Conservation (phyloP, 2,888 invertebrate species). For the Calameuta filiformis region DNA sequence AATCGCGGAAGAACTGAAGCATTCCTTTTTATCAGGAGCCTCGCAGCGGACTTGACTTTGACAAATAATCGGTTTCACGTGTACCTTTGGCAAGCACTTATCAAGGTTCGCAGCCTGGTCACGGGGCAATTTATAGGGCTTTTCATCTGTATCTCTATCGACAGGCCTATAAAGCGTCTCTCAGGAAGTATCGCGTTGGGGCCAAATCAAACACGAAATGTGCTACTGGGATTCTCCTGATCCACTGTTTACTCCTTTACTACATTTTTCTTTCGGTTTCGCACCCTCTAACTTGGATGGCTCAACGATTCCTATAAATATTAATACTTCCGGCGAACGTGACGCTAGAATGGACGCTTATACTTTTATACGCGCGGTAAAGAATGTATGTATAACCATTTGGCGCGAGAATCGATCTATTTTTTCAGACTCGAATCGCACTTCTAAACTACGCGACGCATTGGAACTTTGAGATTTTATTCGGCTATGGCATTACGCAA, state of each 20-base stretch:
- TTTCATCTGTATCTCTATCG: conserved; percentile 8
- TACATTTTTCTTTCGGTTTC: neutral
- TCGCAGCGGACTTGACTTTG: conserved; percentile 8
- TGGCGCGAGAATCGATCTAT: no score
- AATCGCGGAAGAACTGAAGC: no score
- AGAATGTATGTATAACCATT: neutral
- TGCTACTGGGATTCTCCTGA: neutral
- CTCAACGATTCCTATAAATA: neutral
- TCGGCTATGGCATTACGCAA: no score
- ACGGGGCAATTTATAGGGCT: conserved; percentile 11
- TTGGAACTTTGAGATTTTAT: no score
- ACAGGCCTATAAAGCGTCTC: conserved; percentile 12
- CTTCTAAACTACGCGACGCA: no score
- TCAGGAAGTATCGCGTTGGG: neutral
- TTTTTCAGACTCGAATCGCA: no score
- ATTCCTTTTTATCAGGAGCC: neutral
- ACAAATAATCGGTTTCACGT: conserved; percentile 10
- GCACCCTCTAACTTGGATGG: neutral
- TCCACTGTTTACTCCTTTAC: neutral
- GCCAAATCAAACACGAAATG: neutral
- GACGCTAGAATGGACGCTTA: neutral
- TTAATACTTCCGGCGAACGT: neutral
- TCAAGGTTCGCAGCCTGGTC: conserved; percentile 7
- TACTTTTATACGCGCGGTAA: neutral
- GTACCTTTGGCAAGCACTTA: conserved; percentile 10